phyloP scores from a whole-genome alignment of 2,113 vertebrate species.

The Sander lucioperca region DNA sequence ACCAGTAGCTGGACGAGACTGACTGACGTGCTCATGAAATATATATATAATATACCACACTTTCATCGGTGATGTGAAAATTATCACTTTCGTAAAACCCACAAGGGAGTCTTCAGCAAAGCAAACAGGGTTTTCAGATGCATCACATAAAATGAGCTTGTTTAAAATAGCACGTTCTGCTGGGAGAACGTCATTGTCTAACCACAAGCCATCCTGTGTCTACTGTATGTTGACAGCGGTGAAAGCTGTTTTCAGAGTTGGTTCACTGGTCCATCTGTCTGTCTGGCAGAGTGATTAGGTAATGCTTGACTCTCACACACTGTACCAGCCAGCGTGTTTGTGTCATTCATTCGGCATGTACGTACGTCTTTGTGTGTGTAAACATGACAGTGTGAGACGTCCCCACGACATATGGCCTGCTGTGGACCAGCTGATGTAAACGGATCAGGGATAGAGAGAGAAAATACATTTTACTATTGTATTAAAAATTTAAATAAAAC shows the following conservation, averaged over 20 bases:
- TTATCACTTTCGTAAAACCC: constrained; percentile 52
- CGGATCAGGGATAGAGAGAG: background rate
- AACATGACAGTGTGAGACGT: constrained; percentile 31
- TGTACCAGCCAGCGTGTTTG: constrained; percentile 28
- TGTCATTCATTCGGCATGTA: constrained; percentile 26
- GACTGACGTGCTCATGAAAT: background rate
- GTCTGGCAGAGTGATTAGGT: constrained; percentile 59
- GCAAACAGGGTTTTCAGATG: constrained; percentile 45
- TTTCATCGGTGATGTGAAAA: constrained; percentile 44
- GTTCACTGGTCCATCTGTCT: constrained; percentile 62
- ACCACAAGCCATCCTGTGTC: constrained; percentile 47
- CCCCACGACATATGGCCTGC: constrained; percentile 31
- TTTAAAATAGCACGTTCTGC: constrained; percentile 50
- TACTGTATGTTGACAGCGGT: constrained; percentile 39
- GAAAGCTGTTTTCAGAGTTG: constrained; percentile 53
- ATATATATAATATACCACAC: background rate
- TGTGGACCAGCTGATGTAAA: constrained; percentile 17
- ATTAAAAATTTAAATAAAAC: background rate
- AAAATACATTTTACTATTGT: background rate
- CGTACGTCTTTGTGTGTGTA: constrained; percentile 3
- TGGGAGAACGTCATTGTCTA: constrained; percentile 47
- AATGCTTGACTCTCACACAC: constrained; percentile 60
- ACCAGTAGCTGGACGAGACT: background rate
- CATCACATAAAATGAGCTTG: constrained; percentile 44
- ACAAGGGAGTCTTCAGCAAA: constrained; percentile 38